A percentile compares a stretch with the other conserved stretches of the same genome.
Evolutionary conservation across 2,113 vertebrate species (phyloP).

Genomic region (Tetrao urogallus): DNA sequence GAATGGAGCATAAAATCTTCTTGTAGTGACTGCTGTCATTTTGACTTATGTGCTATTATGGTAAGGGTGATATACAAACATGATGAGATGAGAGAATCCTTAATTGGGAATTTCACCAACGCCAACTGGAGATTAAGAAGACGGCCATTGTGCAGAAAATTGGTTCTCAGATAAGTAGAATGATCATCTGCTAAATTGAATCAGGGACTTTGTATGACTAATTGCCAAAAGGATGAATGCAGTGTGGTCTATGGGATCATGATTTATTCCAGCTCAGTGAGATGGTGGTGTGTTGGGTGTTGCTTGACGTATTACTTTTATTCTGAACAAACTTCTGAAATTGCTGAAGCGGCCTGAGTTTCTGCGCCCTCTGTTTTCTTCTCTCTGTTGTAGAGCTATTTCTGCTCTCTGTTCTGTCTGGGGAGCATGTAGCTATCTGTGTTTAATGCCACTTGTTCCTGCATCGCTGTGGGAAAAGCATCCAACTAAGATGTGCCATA

Average conservation of each 20-base stretch:
- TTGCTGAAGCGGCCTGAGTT: neutral
- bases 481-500: neutral
- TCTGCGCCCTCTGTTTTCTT: neutral
- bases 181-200: neutral
- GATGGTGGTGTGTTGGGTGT: neutral
- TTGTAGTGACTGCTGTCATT: neutral
- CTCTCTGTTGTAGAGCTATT: neutral
- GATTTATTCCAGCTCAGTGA: neutral
- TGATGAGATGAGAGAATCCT: neutral
- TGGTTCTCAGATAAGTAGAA: neutral
- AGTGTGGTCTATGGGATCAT: neutral
- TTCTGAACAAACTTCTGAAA: neutral
- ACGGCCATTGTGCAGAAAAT: slow-evolving; percentile 5
- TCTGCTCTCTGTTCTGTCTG: neutral
- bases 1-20: neutral
- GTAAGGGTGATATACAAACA: neutral
- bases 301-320: neutral
- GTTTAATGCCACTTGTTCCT: neutral
- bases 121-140: neutral
- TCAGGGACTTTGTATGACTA: neutral
- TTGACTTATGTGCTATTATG: neutral
- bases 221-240: neutral
- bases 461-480: neutral
- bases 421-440: neutral
- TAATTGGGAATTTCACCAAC: slow-evolving; percentile 9